A percentile compares a stretch with the other conserved stretches of the same genome.
These are phyloP conservation scores for Anthopleura xanthogrammica DNA, from an alignment of 92 coral and sea anemone genomes.

Conservation along the genomic window DNA sequence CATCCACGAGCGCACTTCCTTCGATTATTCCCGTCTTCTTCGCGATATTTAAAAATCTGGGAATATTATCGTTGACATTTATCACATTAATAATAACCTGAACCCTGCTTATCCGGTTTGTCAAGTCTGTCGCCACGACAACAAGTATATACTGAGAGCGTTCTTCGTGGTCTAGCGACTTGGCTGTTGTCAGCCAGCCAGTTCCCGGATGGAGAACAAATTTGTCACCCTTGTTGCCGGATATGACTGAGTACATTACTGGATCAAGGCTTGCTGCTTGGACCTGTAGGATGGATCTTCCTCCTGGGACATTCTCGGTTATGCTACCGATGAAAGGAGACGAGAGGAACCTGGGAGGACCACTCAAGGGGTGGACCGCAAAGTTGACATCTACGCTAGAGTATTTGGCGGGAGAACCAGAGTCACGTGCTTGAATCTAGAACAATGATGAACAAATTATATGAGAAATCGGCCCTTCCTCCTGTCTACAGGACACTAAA, in stretches of 20 bases:
- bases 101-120: slow-evolving; percentile 66
- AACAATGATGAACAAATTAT: slow-evolving; percentile 17
- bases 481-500: neutral
- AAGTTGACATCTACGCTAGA: slow-evolving; percentile 58
- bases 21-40: slow-evolving; percentile 45
- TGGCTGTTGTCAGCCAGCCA: slow-evolving; percentile 64
- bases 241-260: slow-evolving; percentile 60
- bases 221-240: slow-evolving; percentile 61
- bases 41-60: slow-evolving; percentile 46
- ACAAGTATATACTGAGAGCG: slow-evolving; percentile 56
- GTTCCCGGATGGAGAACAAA: slow-evolving; percentile 66
- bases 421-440: slow-evolving; percentile 73
- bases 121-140: slow-evolving; percentile 85
- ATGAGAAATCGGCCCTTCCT: neutral
- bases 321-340: slow-evolving; percentile 53
- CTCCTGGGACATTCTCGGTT: slow-evolving; percentile 64
- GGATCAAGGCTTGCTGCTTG: slow-evolving; percentile 79
- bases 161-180: slow-evolving; percentile 77
- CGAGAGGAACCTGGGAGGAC: slow-evolving; percentile 83
- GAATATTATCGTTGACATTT: slow-evolving; percentile 84
- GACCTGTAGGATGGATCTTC: slow-evolving; percentile 50
- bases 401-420: slow-evolving; percentile 63
- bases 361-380: slow-evolving; percentile 51
- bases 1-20: slow-evolving; percentile 60
- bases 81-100: slow-evolving; percentile 56